Conservation (phyloP, 2,113 vertebrate genomes). For the Porphyrio hochstetteri region DNA sequence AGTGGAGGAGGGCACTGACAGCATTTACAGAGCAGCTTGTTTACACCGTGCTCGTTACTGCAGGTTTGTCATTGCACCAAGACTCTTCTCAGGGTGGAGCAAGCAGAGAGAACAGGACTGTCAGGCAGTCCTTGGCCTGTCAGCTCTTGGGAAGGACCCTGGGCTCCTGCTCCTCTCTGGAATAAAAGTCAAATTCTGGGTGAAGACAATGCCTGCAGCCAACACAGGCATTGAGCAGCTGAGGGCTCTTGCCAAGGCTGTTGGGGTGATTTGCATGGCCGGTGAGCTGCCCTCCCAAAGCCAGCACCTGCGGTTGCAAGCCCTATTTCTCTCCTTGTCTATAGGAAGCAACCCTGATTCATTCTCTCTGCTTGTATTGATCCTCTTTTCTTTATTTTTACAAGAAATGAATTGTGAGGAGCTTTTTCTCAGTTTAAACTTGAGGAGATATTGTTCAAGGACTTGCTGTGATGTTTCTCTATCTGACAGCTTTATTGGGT, state of each 20-base stretch:
- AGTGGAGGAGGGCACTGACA: background rate
- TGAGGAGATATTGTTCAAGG: constrained; percentile 69
- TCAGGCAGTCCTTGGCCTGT: background rate
- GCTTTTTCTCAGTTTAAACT: constrained; percentile 65
- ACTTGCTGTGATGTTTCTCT: constrained; percentile 73
- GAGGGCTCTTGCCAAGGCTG: background rate
- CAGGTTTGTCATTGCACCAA: background rate
- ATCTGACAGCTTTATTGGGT: constrained; percentile 77
- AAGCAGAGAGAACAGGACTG: background rate
- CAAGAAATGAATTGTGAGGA: constrained; percentile 69
- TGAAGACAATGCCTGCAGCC: background rate
- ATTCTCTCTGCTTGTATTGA: constrained; percentile 53
- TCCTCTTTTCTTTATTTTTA: constrained; percentile 44
- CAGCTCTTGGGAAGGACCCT: background rate
- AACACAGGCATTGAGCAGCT: background rate
- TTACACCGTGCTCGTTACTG: background rate
- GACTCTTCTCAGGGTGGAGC: background rate
- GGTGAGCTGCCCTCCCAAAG: background rate
- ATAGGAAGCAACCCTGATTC: constrained; percentile 46
- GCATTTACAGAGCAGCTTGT: background rate
- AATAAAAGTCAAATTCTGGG: background rate
- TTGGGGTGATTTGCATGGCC: background rate
- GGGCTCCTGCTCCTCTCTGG: background rate
- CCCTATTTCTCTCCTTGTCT: background rate
- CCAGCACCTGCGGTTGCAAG: background rate